Evolutionary conservation across 2,797 vertebrate genomes (phyloP).

Genomic region (Clarias fuscus): DNA sequence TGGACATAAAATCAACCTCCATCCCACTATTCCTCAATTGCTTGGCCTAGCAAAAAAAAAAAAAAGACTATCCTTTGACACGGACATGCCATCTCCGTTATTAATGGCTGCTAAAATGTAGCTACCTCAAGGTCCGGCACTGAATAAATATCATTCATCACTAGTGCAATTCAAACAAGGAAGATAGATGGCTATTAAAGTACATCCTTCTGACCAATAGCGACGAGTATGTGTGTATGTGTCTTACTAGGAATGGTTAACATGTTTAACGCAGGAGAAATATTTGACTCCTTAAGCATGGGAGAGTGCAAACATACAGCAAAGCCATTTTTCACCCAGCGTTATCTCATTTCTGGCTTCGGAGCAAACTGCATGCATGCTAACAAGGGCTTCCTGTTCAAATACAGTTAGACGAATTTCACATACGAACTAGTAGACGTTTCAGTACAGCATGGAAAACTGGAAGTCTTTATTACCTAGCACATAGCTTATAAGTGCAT

Average conservation of each 20-base stretch:
- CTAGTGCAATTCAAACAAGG: conserved; percentile 54
- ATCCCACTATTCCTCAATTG: neutral
- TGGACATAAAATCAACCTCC: conserved; percentile 36
- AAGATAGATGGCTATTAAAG: conserved; percentile 57
- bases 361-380: neutral
- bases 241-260: conserved; percentile 28
- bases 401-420: neutral
- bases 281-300: conserved; percentile 46
- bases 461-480: neutral
- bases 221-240: conserved; percentile 36
- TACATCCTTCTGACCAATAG: conserved; percentile 50
- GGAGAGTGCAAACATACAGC: conserved; percentile 44
- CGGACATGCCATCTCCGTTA: conserved; percentile 44
- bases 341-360: conserved; percentile 11
- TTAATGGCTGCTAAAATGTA: conserved; percentile 59
- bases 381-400: conserved; percentile 1
- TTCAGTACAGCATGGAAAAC: neutral
- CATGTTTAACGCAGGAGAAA: conserved; percentile 29
- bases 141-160: conserved; percentile 62
- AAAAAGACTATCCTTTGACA: conserved; percentile 44
- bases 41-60: neutral
- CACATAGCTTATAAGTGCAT: neutral
- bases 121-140: conserved; percentile 59
- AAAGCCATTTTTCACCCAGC: neutral
- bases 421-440: neutral